Conservation (phyloP, 2,888 invertebrate species). For the Diarsia brunnea region DNA sequence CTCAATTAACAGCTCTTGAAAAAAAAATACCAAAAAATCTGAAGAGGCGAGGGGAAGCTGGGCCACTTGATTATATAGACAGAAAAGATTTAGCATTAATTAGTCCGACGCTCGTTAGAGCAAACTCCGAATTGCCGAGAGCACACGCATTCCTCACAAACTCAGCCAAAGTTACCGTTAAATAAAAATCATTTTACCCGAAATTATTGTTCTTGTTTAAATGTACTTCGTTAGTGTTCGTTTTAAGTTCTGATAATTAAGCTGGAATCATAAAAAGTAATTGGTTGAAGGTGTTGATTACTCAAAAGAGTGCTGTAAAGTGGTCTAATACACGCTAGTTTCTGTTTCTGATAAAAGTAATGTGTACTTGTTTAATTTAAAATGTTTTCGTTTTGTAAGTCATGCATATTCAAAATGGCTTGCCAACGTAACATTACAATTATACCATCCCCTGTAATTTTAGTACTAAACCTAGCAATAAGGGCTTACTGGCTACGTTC, state of each 20-base stretch:
- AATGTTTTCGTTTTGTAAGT: constrained; percentile 10
- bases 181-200: constrained; percentile 39
- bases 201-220: constrained; percentile 47
- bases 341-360: constrained; percentile 26
- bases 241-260: constrained; percentile 50
- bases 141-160: constrained; percentile 23
- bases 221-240: constrained; percentile 37
- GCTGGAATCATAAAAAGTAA: constrained; percentile 49
- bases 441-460: background rate
- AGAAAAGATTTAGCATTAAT: constrained; percentile 79
- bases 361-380: background rate
- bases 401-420: constrained; percentile 3
- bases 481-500: background rate
- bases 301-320: constrained; percentile 18
- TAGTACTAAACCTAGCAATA: background rate
- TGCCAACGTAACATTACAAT: background rate
- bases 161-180: constrained; percentile 13
- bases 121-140: constrained; percentile 61
- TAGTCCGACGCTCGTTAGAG: constrained; percentile 75
- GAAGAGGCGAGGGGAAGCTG: constrained; percentile 54
- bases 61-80: constrained; percentile 72
- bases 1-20: constrained; percentile 64
- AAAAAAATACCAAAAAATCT: constrained; percentile 59
- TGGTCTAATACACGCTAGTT: constrained; percentile 31
- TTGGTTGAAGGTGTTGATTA: constrained; percentile 52